Base-by-base conservation (phyloP, 1,140 invertebrate species). In the Neuroterus valhalla region DNA sequence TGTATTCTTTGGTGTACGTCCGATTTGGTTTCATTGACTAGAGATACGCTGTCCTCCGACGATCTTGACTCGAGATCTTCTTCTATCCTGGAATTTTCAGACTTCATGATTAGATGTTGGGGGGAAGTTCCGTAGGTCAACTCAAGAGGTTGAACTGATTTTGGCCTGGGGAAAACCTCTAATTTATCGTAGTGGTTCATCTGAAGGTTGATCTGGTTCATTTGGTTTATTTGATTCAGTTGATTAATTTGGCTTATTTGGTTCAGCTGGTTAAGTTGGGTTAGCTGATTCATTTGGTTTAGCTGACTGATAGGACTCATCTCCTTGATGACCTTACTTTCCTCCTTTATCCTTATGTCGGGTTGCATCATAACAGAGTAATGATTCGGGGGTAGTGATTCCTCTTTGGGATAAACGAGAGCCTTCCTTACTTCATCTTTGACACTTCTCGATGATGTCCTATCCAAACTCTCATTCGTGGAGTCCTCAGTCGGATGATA, bases 401-500 rank as follows among this genome's bases (percentile, higher is more conserved):
- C 55, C 0, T 84, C 85, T 11, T 31, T 72, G 3, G 83, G 75
- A 74, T 88, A 89, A 12, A 88, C 79, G 2, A 89, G 72, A n/a
- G 79, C 68, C 66, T 87, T 89, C 11, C 88, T 82, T 0, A 76
- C 77, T 0, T 90, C 89, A 2, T 87, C 85, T 1, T 83, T 78
- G 0, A 66, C 77, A n/a, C 3, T 6, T 82, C 78, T n/a, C 72
- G 45, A 85, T 0, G 91, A 85, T 79, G 91, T 92, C 0, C 90
- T 87, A 67, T 92, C 93, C 0, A 93, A 26, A 17, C 75, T 90
- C 38, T 75, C 94, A 73, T 95, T 95, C 17, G 94, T 93, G 2
- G 94, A 93, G 75, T 96, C 95, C 89, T 96, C 95, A 1, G 93
- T 94, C 0, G 95, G 94, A 89, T 97, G 95, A 81, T 96, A 96